Conservation (phyloP, 2,113 vertebrate species). For the Castor canadensis region DNA sequence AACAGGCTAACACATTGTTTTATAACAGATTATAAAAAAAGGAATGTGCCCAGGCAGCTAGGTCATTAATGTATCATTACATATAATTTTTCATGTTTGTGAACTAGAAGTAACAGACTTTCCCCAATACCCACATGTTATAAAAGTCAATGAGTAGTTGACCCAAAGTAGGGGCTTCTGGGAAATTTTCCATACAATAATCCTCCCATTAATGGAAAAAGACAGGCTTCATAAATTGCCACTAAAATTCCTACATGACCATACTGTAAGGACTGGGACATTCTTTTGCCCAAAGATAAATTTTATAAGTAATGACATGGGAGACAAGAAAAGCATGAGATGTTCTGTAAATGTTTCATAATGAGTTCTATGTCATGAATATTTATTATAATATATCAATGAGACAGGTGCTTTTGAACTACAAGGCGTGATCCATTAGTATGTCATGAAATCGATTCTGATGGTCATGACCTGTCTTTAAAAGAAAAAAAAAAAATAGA, state of each 20-base stretch:
- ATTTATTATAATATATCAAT: neutral
- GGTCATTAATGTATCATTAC: neutral
- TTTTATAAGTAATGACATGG: neutral
- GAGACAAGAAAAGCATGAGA: slow-evolving; percentile 21
- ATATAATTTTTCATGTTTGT: neutral
- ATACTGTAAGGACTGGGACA: neutral
- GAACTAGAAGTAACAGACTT: neutral
- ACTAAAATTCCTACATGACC: neutral
- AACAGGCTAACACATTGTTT: neutral
- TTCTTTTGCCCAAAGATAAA: neutral
- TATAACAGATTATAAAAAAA: no score
- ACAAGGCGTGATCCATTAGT: neutral
- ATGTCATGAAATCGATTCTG: neutral
- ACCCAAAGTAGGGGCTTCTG: neutral
- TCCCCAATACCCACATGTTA: neutral
- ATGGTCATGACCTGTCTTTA: neutral
- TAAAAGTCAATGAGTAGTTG: neutral
- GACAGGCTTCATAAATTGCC: neutral
- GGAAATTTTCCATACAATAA: neutral
- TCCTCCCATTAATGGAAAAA: neutral
- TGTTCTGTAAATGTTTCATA: neutral
- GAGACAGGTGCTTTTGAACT: neutral
- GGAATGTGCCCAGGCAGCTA: neutral
- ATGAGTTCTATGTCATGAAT: neutral
- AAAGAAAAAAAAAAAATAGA: neutral